phyloP scores from a whole-genome alignment of 2,888 invertebrate genomes.

The Meghimatium bilineatum region DNA sequence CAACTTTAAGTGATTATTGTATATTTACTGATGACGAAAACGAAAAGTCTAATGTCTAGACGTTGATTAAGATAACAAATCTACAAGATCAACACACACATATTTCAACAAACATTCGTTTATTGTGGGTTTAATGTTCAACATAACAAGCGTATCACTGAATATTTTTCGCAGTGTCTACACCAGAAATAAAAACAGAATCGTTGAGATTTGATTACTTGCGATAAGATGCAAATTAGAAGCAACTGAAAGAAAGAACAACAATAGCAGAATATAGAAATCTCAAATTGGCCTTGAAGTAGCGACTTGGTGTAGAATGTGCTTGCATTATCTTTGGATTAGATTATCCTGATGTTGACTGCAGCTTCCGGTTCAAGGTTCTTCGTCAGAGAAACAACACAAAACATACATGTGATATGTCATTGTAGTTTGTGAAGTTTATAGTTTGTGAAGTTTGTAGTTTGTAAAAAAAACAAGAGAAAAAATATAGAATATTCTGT shows the following conservation, averaged over 20 bases:
- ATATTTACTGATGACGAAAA: too few relatives aligned
- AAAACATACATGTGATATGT: too few relatives aligned
- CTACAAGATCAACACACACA: too few relatives aligned
- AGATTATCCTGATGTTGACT: constrained; percentile 4
- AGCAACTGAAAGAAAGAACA: background rate
- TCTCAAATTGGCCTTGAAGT: background rate
- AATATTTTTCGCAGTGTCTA: background rate
- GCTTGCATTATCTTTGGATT: background rate
- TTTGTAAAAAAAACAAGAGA: too few relatives aligned
- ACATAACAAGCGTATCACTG: background rate
- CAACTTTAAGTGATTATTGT: too few relatives aligned
- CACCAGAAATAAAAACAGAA: background rate
- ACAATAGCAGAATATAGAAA: background rate
- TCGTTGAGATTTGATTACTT: background rate
- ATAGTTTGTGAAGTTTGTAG: too few relatives aligned
- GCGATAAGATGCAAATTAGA: background rate
- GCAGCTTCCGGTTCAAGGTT: background rate
- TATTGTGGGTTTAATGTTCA: background rate
- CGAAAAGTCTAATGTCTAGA: too few relatives aligned
- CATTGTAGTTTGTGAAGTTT: too few relatives aligned
- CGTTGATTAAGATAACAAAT: too few relatives aligned
- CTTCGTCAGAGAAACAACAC: background rate
- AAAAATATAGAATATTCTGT: too few relatives aligned
- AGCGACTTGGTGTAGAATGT: background rate
- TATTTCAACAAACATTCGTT: background rate